These are phyloP conservation scores for Sepioteuthis lessoniana DNA, from an alignment of 2,888 invertebrate genomes.

Conservation along the genomic window DNA sequence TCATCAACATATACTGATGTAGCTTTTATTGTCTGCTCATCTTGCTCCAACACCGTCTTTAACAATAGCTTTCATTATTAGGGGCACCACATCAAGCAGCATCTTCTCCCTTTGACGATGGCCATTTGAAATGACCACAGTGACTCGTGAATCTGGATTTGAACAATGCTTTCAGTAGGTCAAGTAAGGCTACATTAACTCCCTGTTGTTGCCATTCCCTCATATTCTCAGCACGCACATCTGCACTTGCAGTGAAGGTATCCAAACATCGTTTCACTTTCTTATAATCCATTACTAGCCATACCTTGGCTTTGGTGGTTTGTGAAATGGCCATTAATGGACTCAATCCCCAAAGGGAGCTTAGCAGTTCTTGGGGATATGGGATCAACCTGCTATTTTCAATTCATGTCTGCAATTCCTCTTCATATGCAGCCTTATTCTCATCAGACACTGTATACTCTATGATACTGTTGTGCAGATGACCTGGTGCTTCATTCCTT, in stretches of 20 bases:
- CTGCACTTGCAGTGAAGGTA: too few species aligned
- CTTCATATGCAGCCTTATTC: background rate
- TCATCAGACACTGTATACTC: background rate
- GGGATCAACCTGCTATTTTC: too few species aligned
- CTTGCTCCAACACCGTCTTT: background rate
- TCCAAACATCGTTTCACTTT: too few species aligned
- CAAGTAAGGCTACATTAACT: background rate
- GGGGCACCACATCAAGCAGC: background rate
- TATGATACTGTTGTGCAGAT: too few species aligned
- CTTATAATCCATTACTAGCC: background rate
- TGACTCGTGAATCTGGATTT: background rate
- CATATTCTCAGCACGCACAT: background rate
- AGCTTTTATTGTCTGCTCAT: background rate
- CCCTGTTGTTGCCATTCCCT: background rate
- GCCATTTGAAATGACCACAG: background rate
- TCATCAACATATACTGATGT: background rate
- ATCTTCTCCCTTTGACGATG: background rate
- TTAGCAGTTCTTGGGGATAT: too few species aligned
- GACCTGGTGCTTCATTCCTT: too few species aligned
- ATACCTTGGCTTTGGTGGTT: background rate
- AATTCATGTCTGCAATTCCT: background rate
- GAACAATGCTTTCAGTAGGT: background rate
- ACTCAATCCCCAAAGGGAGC: too few species aligned
- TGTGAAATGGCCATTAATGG: too few species aligned
- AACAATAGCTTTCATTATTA: background rate